Conservation (phyloP, 2,888 invertebrate genomes). For the Andrena trimmerana region DNA sequence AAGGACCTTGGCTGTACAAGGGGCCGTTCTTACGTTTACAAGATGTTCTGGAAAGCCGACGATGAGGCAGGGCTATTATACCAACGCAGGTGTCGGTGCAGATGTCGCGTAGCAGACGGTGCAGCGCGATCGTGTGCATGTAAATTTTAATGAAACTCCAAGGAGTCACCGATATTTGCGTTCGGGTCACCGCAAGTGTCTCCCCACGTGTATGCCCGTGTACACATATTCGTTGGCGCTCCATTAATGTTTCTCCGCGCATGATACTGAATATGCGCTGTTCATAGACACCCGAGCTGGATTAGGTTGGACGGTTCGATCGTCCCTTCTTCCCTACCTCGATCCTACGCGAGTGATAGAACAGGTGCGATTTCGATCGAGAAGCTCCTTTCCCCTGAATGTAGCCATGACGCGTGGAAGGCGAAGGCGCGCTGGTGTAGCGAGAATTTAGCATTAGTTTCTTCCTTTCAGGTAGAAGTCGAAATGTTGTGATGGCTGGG, state of each 20-base stretch:
- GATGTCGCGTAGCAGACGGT: constrained; percentile 72
- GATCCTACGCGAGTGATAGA: background rate
- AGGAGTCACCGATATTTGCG: constrained; percentile 26
- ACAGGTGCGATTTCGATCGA: constrained; percentile 7
- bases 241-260: background rate
- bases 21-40: constrained; percentile 56
- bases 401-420: too few species aligned
- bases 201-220: constrained; percentile 3
- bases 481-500: constrained; percentile 83
- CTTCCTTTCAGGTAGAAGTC: constrained; percentile 61
- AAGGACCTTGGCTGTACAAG: constrained; percentile 22
- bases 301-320: background rate
- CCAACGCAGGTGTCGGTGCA: constrained; percentile 77
- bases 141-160: constrained; percentile 63
- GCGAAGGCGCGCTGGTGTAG: background rate
- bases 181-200: constrained; percentile 22
- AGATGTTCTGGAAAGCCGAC: constrained; percentile 65
- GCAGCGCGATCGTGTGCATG: constrained; percentile 49
- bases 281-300: constrained; percentile 8
- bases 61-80: constrained; percentile 65
- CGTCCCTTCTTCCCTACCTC: background rate
- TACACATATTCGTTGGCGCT: too few species aligned
- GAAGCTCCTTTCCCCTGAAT: background rate
- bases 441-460: background rate
- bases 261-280: background rate